Conservation (phyloP, 2,113 vertebrate genomes). For the Anseranas semipalmata region DNA sequence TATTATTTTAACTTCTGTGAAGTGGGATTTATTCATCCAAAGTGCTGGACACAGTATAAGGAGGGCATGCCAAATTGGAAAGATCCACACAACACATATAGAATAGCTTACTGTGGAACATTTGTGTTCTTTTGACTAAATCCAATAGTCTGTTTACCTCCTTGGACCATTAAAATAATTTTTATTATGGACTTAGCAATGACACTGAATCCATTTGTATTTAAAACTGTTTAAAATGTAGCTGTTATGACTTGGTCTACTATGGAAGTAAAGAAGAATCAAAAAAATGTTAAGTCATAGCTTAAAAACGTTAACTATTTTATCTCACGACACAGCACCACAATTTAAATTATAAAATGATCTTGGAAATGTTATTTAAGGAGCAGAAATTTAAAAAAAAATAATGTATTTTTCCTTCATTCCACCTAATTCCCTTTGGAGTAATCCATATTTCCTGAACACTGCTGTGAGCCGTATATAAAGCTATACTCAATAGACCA, state of each 20-base stretch:
- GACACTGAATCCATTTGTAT: constrained; percentile 81
- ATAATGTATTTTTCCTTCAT: constrained; percentile 72
- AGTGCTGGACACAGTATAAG: constrained; percentile 90
- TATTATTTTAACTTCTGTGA: constrained; percentile 95
- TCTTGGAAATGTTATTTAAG: constrained; percentile 77
- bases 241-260: constrained; percentile 74
- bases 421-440: constrained; percentile 71
- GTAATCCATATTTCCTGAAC: constrained; percentile 66
- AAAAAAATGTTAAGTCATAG: constrained; percentile 74
- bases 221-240: constrained; percentile 79
- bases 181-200: constrained; percentile 79
- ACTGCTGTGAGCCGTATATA: constrained; percentile 77
- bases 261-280: constrained; percentile 70
- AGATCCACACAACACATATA: constrained; percentile 71
- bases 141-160: constrained; percentile 78
- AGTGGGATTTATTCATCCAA: constrained; percentile 91
- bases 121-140: constrained; percentile 76
- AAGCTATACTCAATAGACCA: constrained; percentile 61
- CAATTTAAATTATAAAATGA: constrained; percentile 73
- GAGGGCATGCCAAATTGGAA: constrained; percentile 78
- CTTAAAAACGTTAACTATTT: constrained; percentile 76
- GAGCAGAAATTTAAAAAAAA: constrained; percentile 71
- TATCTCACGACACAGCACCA: constrained; percentile 73
- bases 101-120: constrained; percentile 71
- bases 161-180: constrained; percentile 78